Evolutionary conservation across 2,797 vertebrate genomes (phyloP), one percentile per base, ranked within the genome.

Genomic region (Tinamus major): DNA sequence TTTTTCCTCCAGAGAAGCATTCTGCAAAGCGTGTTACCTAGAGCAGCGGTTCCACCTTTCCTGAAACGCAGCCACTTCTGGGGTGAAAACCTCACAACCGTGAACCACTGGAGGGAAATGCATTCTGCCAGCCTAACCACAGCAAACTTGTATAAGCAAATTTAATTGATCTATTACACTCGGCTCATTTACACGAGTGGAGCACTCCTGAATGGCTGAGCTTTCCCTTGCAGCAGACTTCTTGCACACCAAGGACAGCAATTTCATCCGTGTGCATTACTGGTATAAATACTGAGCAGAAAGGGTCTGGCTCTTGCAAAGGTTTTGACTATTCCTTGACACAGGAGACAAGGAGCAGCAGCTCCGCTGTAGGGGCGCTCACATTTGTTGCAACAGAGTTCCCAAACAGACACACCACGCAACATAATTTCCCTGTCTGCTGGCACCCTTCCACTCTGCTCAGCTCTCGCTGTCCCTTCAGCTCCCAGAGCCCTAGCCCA

Each of bases 391-490:
- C 89, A 84, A 67, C 24, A 93, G 87, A 94, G 53, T n/a, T 91
- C 85, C 64, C 74, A 65, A 95, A 91, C 78, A 92, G 84, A 85
- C 78, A 48, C 1, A 6, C 64, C 37, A 58, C 4, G 62, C 80
- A 95, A 92, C 17, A 14, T 31, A 75, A 87, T 76, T 94, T 90
- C 89, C 76, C 84, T 77, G 92, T 69, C 93, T 90, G 91, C 89
- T 94, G 94, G 91, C 94, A 92, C 58, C 76, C 48, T 61, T 92
- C 94, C 93, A 95, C 67, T 5, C 35, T 1, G 49, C 12, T 86
- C 76, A 86, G 85, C 83, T 90, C 77, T 68, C 13, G 7, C 78
- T 68, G 70, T 78, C 82, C 51, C 85, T 90, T 93, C 80, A 88
- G 89, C 44, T 75, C 91, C 91, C 93, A 87, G 91, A 92, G 78